These are phyloP conservation scores for Dipodomys stephensi DNA, from an alignment of 2,113 vertebrate species.

Conservation along the genomic window DNA sequence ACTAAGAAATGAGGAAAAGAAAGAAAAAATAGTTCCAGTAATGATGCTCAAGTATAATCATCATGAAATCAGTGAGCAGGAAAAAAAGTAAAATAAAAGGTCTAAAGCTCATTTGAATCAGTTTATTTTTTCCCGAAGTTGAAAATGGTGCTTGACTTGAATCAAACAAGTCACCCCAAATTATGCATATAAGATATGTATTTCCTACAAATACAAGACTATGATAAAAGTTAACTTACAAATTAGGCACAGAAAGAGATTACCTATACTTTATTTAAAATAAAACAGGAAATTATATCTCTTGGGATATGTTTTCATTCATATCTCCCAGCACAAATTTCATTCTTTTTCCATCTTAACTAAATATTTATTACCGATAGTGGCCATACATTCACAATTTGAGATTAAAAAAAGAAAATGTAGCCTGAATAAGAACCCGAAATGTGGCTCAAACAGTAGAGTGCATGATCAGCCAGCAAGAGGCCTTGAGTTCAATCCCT, in stretches of 20 bases:
- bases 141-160: background rate
- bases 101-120: background rate
- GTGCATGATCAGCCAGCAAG: too few relatives aligned
- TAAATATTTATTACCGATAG: background rate
- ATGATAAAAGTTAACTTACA: background rate
- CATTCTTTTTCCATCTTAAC: background rate
- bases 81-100: background rate
- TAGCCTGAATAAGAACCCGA: background rate
- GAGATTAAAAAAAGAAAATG: background rate
- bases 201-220: background rate
- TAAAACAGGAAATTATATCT: background rate
- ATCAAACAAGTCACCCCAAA: background rate
- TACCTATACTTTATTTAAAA: background rate
- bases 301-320: background rate
- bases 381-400: background rate
- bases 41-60: background rate
- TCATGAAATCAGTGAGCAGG: constrained; percentile 3
- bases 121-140: background rate
- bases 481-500: too few relatives aligned
- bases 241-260: background rate
- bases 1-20: background rate
- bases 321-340: background rate
- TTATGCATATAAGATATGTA: background rate
- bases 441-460: too few relatives aligned
- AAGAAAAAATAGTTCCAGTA: background rate